Evolutionary conservation across 2,888 invertebrate species (phyloP).

Genomic region (Epiblema foenella): DNA sequence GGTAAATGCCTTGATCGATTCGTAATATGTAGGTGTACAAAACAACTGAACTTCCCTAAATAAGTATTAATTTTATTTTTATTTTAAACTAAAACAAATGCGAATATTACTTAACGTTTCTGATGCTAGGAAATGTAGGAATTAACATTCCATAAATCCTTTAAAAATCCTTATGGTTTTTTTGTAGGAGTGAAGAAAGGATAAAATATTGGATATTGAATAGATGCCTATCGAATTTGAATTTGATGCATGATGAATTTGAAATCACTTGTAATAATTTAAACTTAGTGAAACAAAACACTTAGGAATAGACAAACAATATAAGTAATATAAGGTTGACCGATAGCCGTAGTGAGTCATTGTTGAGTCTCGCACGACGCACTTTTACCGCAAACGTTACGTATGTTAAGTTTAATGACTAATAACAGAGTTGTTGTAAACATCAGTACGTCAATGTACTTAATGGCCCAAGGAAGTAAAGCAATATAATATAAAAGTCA

Average conservation of each 20-base stretch:
- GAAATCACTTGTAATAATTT: background rate
- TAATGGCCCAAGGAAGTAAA: constrained; percentile 17
- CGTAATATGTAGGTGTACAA: background rate
- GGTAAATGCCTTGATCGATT: background rate
- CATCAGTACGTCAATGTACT: background rate
- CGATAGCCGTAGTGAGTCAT: constrained; percentile 29
- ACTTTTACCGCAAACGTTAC: constrained; percentile 27
- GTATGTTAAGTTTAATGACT: constrained; percentile 28
- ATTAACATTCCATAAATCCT: too few species aligned
- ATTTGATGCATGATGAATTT: background rate
- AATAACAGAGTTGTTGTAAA: constrained; percentile 14
- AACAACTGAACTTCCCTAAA: background rate
- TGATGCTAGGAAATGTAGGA: background rate
- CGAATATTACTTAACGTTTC: background rate
- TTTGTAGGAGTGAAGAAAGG: background rate
- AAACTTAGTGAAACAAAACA: too few species aligned
- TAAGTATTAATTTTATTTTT: background rate
- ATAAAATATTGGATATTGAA: too few species aligned
- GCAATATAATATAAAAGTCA: background rate
- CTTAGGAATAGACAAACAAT: constrained; percentile 4
- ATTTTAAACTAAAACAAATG: too few species aligned
- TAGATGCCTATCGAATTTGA: too few species aligned
- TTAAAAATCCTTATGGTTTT: too few species aligned
- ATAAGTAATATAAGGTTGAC: constrained; percentile 2
- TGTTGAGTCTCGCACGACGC: constrained; percentile 27